Evolutionary conservation across 2,888 invertebrate genomes (phyloP).

Genomic region (Hololepta plana): DNA sequence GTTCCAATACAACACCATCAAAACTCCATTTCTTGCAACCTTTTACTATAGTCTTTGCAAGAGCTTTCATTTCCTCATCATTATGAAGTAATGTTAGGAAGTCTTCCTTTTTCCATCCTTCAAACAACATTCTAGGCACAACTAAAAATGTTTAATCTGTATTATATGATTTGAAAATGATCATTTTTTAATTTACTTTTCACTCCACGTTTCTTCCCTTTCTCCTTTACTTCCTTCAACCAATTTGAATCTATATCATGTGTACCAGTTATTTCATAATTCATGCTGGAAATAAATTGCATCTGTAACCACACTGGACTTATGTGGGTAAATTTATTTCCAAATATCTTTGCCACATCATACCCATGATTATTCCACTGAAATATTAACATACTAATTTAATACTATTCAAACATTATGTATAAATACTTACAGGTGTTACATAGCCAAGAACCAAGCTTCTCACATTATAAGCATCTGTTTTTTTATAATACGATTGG

Average conservation of each 20-base stretch:
- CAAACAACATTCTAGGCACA: constrained; percentile 77
- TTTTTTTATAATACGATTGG: constrained; percentile 54
- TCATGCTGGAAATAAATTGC: constrained; percentile 38
- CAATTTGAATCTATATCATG: constrained; percentile 78
- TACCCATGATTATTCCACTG: constrained; percentile 95
- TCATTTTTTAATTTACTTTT: constrained; percentile 32
- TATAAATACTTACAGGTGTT: constrained; percentile 52
- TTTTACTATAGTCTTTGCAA: constrained; percentile 49
- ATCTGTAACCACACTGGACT: constrained; percentile 94
- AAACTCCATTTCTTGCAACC: constrained; percentile 60
- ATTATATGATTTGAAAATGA: constrained; percentile 6
- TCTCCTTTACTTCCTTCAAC: constrained; percentile 52
- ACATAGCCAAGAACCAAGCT: constrained; percentile 76
- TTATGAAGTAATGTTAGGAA: constrained; percentile 52
- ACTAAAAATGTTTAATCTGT: constrained; percentile 35
- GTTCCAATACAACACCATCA: constrained; percentile 79
- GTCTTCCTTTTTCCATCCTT: constrained; percentile 65
- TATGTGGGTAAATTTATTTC: constrained; percentile 72
- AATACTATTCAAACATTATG: constrained; percentile 3
- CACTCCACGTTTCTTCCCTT: constrained; percentile 32
- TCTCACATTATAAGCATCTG: constrained; percentile 43
- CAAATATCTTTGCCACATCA: constrained; percentile 79
- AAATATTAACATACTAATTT: constrained; percentile 14
- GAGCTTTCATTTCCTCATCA: constrained; percentile 43
- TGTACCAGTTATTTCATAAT: constrained; percentile 47